Evolutionary conservation across 2,797 vertebrate species (phyloP), one percentile per base, ranked within the genome.

Genomic region (Melanotaenia trifasciata): DNA sequence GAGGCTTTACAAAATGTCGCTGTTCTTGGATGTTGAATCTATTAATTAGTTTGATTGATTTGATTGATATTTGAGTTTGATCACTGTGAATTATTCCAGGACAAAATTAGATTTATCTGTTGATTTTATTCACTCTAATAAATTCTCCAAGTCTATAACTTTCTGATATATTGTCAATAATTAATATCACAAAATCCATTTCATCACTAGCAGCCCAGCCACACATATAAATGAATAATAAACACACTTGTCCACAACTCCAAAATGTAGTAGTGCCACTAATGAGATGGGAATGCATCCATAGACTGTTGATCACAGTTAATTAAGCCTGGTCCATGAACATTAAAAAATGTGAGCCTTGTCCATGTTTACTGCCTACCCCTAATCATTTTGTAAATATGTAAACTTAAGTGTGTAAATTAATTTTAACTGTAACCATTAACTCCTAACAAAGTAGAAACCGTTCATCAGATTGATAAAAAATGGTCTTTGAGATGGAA

Each of bases 141-240:
- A 64, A 76, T 66, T 51, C 8, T 20, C 20, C 0, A 26, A 8
- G 18, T 30, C 30, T 32, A 32, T 77, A 3, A 35, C 14, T 47
- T 47, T 30, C 30, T 30, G 30, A 30, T 18, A 45, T 3, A 1
- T 3, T 2, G 26, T 18, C 24, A 59, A 30, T 11, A 40, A 64
- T 58, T 65, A 59, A 62, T 24, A 6, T 62, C 51, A 57, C 51
- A 40, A 30, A 40, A 30, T 30, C 18, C 22, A 43, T 66, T 36
- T 28, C 12, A 30, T 69, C 50, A 26, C 8, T 22, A 51, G 47
- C 47, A 51, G n/a, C 47, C 22, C 47, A 26, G 51, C 24, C 24
- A 1, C 51, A 54, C 11, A 54, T 26, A 26, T 2, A 54, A 54
- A 28, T 28, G 11, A 54, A 26, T 54, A 54, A 54, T 54, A 54